These are phyloP conservation scores for Leptinotarsa tumamoca DNA, from an alignment of 2,888 invertebrate species.

Conservation along the genomic window DNA sequence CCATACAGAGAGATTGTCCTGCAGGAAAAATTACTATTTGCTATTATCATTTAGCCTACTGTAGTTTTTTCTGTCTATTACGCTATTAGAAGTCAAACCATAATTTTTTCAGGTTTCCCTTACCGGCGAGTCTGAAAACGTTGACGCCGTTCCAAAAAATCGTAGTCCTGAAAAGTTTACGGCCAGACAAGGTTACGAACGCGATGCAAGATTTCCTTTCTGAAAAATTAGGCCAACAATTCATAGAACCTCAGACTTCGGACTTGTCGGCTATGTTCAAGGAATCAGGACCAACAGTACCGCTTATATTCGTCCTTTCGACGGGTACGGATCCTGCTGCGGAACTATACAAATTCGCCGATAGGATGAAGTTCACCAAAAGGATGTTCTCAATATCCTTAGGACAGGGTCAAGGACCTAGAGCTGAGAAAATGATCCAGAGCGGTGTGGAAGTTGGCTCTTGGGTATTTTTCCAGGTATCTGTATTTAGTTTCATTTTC, in stretches of 20 bases:
- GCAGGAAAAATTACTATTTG: no score
- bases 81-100: neutral
- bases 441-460: constrained; percentile 81
- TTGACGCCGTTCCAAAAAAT: constrained; percentile 82
- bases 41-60: no score
- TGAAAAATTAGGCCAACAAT: constrained; percentile 78
- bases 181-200: constrained; percentile 86
- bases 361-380: constrained; percentile 80
- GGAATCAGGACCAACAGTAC: constrained; percentile 82
- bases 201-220: constrained; percentile 83
- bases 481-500: neutral
- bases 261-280: constrained; percentile 84
- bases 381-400: constrained; percentile 86
- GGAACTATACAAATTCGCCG: constrained; percentile 86
- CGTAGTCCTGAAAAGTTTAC: constrained; percentile 80
- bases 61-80: constrained; percentile 39
- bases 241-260: constrained; percentile 88
- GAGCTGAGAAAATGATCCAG: constrained; percentile 82
- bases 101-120: constrained; percentile 66
- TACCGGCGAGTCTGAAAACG: constrained; percentile 77
- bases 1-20: no score
- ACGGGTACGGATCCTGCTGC: constrained; percentile 91
- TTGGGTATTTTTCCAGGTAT: constrained; percentile 89
- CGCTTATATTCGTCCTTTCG: constrained; percentile 89
- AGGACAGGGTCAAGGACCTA: constrained; percentile 90